Conservation (phyloP, 2,888 invertebrate species). For the Zygogramma bicolorata region DNA sequence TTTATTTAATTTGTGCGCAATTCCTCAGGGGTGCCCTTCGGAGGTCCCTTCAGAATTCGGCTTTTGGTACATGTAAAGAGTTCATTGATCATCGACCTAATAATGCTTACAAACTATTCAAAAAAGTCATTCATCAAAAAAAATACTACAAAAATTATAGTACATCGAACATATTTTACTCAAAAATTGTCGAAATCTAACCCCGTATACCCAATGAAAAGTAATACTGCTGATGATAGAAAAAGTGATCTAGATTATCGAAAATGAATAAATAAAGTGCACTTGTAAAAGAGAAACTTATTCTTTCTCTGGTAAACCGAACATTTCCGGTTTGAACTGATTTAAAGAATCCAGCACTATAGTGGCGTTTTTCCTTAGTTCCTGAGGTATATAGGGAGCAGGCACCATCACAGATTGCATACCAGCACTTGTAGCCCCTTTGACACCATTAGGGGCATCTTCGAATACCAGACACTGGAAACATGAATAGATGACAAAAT, state of each 20-base stretch:
- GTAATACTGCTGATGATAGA: background rate
- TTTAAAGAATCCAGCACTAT: slow-evolving; percentile 79
- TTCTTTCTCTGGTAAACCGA: slow-evolving; percentile 79
- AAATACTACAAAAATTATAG: no score
- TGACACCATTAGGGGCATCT: slow-evolving; percentile 91
- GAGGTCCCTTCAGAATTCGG: no score
- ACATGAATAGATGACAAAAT: slow-evolving; percentile 12
- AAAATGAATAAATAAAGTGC: slow-evolving; percentile 50
- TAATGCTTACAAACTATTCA: no score
- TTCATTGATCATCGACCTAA: no score
- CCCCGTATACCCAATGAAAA: background rate
- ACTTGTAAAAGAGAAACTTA: slow-evolving; percentile 27
- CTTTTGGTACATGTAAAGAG: no score
- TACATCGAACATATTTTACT: no score
- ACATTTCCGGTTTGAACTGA: slow-evolving; percentile 87
- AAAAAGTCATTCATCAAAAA: no score
- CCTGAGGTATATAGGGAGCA: slow-evolving; percentile 69
- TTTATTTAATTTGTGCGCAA: no score
- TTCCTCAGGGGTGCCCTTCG: no score
- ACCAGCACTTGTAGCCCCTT: slow-evolving; percentile 81
- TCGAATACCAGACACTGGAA: slow-evolving; percentile 84
- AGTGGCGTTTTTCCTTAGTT: slow-evolving; percentile 73
- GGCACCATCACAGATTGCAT: slow-evolving; percentile 92
- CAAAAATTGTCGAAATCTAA: no score
- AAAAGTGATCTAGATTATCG: background rate